Evolutionary conservation across 2,113 vertebrate species (phyloP).

Genomic region (Ameiurus melas): DNA sequence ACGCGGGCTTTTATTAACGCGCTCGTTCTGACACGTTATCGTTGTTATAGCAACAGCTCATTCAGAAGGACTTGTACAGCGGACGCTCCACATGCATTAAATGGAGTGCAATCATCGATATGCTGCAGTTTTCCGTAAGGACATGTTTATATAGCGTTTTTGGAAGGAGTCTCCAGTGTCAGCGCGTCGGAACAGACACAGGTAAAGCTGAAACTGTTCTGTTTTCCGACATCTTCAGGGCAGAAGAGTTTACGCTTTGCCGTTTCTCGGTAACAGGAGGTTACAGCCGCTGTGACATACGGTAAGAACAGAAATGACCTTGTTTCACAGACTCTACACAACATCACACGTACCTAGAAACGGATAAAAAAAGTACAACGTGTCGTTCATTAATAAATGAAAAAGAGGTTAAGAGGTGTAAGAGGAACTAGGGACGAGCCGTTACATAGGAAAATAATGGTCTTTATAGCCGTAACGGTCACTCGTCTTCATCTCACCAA

Average conservation of each 20-base stretch:
- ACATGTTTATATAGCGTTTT: no score
- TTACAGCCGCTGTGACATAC: not conserved
- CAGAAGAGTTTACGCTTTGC: not conserved
- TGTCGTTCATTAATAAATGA: not conserved
- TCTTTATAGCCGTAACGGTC: not conserved
- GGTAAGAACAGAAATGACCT: not conserved
- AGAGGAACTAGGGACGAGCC: not conserved
- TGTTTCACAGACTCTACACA: not conserved
- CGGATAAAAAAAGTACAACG: not conserved
- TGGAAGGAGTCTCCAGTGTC: not conserved
- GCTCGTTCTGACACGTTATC: not conserved
- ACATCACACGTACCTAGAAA: not conserved
- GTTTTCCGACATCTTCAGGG: not conserved
- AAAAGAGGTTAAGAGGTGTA: not conserved
- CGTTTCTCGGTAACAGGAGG: not conserved
- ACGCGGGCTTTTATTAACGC: not conserved
- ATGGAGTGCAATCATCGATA: no score
- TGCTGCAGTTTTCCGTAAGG: no score
- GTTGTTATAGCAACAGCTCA: not conserved
- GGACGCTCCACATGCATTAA: no score
- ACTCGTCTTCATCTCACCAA: not conserved
- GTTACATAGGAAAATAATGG: not conserved
- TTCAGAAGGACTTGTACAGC: not conserved
- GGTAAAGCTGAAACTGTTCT: not conserved
- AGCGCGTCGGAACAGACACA: not conserved